phyloP scores from a whole-genome alignment of 1,140 invertebrate genomes.

The Coenobita brevimanus region DNA sequence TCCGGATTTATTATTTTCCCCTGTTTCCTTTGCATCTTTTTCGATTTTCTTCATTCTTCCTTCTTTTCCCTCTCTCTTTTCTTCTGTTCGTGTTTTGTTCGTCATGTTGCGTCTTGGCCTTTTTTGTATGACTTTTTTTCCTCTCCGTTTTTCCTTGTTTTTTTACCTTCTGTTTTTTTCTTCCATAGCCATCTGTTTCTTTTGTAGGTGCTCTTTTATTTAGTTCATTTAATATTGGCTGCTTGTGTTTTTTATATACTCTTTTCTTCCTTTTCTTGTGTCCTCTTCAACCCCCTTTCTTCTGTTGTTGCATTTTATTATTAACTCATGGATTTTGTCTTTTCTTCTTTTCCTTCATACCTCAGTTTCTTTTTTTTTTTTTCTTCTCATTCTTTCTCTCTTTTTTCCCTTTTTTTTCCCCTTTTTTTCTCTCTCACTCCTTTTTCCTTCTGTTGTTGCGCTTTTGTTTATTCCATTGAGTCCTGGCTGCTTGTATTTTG shows the following conservation, averaged over 20 bases:
- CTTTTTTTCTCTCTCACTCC: neutral
- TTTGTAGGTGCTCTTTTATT: neutral
- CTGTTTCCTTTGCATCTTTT: too few species aligned
- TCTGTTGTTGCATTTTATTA: neutral
- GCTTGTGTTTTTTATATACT: neutral
- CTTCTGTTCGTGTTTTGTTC: too few species aligned
- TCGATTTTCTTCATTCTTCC: too few species aligned
- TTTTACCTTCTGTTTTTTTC: neutral
- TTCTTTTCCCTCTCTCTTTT: too few species aligned
- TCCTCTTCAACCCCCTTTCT: neutral
- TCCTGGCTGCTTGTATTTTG: neutral
- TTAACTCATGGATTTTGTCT: neutral
- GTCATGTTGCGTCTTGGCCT: neutral
- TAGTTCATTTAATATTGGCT: neutral
- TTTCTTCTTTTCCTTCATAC: neutral
- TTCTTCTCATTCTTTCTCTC: neutral
- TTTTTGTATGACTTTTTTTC: neutral
- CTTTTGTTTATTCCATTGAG: neutral
- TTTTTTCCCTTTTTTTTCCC: neutral
- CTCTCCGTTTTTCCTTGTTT: too few species aligned
- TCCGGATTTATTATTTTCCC: too few species aligned
- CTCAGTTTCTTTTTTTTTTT: neutral
- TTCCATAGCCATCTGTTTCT: neutral
- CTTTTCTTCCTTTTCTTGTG: neutral
- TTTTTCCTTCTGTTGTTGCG: neutral